Conservation (phyloP, 2,888 invertebrate species). For the Microchrysa polita region DNA sequence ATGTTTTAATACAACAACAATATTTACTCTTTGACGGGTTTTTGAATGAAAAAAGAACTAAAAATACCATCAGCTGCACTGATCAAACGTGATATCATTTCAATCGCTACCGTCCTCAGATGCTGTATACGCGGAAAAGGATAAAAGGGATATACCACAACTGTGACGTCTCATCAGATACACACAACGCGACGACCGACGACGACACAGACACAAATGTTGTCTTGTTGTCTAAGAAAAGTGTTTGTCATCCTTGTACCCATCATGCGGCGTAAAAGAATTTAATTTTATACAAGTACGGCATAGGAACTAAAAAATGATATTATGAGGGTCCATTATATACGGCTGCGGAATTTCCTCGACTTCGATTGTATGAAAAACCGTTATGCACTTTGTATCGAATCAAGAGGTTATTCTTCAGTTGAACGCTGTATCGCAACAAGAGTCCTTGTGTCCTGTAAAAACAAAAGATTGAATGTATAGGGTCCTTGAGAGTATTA, state of each 20-base stretch:
- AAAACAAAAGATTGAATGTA: too few species aligned
- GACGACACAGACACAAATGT: conserved; percentile 1
- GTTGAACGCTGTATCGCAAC: too few species aligned
- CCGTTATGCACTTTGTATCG: too few species aligned
- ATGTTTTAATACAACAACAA: conserved; percentile 34
- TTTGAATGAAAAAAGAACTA: background rate
- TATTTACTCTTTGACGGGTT: conserved; percentile 44
- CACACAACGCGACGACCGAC: too few species aligned
- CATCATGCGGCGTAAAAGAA: background rate
- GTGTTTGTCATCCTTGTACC: conserved; percentile 21
- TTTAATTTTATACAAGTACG: conserved; percentile 1
- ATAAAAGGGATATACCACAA: conserved; percentile 10
- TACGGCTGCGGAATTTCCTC: too few species aligned
- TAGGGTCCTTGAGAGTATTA: too few species aligned
- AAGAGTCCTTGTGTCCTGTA: too few species aligned
- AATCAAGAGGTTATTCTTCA: too few species aligned
- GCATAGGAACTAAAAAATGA: background rate
- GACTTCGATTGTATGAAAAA: too few species aligned
- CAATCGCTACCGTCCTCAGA: background rate
- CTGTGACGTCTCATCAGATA: background rate
- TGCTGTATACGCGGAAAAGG: background rate
- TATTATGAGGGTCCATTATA: conserved; percentile 1
- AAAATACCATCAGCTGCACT: conserved; percentile 48
- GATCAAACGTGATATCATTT: conserved; percentile 37
- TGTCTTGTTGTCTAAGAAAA: conserved; percentile 23